Evolutionary conservation across 1,140 invertebrate species (phyloP).

Genomic region (Stegodyphus dumicola): DNA sequence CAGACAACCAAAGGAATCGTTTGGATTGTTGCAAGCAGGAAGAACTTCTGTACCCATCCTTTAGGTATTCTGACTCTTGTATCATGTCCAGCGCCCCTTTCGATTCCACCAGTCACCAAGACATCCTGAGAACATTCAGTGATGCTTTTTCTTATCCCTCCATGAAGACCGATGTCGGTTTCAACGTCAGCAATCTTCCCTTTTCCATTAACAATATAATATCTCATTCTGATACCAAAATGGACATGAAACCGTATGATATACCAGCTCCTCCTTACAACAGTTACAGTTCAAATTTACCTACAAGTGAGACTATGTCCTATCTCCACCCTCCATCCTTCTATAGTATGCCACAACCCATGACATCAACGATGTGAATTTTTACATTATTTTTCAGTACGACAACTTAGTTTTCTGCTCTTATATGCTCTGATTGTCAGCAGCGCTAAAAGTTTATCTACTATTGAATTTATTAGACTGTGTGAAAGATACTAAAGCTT

Average conservation of each 20-base stretch:
- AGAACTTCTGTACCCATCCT: constrained; percentile 1
- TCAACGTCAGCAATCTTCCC: constrained; percentile 79
- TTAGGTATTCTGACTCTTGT: constrained; percentile 27
- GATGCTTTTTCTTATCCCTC: constrained; percentile 59
- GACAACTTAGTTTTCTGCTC: no score
- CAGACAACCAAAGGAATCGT: not conserved
- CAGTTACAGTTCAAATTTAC: constrained; percentile 70
- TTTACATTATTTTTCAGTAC: not conserved
- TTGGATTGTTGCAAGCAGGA: constrained; percentile 19
- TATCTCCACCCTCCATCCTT: constrained; percentile 16
- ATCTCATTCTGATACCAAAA: constrained; percentile 76
- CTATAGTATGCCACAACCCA: constrained; percentile 9
- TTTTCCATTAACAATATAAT: constrained; percentile 93
- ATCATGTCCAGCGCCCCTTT: constrained; percentile 66
- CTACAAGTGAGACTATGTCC: constrained; percentile 71
- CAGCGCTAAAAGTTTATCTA: no score
- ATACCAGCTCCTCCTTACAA: constrained; percentile 64
- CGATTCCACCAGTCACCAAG: constrained; percentile 66
- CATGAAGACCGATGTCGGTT: constrained; percentile 63
- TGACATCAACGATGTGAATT: constrained; percentile 7
- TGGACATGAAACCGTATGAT: constrained; percentile 72
- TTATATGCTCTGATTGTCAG: no score
- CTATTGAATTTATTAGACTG: no score
- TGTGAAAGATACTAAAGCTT: no score
- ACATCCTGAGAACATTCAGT: constrained; percentile 50